Evolutionary conservation across 1,140 invertebrate genomes (phyloP), one percentile per base, ranked within the genome.

Genomic region (Aphelenchoides besseyi): DNA sequence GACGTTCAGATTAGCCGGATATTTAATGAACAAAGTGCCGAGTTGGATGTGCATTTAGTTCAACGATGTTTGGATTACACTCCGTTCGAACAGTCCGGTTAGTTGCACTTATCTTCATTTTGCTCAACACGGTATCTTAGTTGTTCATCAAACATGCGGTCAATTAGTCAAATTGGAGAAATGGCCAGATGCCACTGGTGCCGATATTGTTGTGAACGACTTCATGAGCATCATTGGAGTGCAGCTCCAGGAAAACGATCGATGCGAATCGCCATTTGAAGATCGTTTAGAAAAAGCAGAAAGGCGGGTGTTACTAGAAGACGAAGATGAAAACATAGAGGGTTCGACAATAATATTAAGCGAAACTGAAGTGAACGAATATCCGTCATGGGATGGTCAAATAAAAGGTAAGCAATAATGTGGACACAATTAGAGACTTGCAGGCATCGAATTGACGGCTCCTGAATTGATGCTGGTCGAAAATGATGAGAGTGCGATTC

Each of bases 101-200:
- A 66, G 63, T n/a, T n/a, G n/a, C 36, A 66, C n/a, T n/a, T 32
- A 12, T 66, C 16, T 35, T 2, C 1, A 36, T 16, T 66, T 52
- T 3, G 18, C 30, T 1, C n/a, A 61, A 61, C 1, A n/a, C 28
- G 16, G 2, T 66, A 33, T 72, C 37, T n/a, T 36, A 72, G 71
- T 76, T n/a, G 62, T 76, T 9, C 70, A 72, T 76, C 71, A 72
- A 76, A 72, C 71, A 26, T 76, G 28, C 35, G 71, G 71, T 33
- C 72, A 76, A 70, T 70, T 72, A 16, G 35, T 69, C 26, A 9
- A 30, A 9, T 23, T 72, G 72, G 71, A 72, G 2, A 1, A 76
- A 1, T 35, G 69, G 23, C 28, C 18, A 2, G 12, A 26, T n/a
- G n/a, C n/a, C 16, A 12, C 12, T 18, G 1, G 52, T 12, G n/a